A percentile compares a stretch with the other conserved stretches of the same genome.
Conservation (phyloP, 2,113 vertebrate genomes). For the Pleuronectes platessa region DNA sequence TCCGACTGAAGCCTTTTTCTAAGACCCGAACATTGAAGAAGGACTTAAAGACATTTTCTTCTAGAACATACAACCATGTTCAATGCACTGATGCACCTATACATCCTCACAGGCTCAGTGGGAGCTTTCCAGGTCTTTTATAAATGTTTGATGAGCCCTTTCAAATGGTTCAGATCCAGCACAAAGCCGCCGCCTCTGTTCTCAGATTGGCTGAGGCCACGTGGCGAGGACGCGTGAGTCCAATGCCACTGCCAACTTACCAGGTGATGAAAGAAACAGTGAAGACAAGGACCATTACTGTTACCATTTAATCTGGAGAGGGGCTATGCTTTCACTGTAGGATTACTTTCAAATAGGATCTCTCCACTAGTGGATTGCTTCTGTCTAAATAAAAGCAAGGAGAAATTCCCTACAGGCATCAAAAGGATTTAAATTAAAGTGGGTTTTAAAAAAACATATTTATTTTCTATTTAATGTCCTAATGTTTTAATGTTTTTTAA, state of each 20-base stretch:
- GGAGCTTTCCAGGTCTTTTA: slow-evolving; percentile 67
- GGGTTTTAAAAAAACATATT: not conserved
- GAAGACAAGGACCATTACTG: slow-evolving; percentile 45
- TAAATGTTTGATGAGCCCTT: slow-evolving; percentile 74
- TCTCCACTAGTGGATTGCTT: slow-evolving; percentile 31
- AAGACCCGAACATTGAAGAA: slow-evolving; percentile 45
- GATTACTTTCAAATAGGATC: slow-evolving; percentile 50
- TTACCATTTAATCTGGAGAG: slow-evolving; percentile 56
- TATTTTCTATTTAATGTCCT: not conserved
- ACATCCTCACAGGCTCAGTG: slow-evolving; percentile 57
- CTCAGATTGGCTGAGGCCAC: slow-evolving; percentile 49
- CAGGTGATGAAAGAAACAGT: slow-evolving; percentile 57
- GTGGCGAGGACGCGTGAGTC: slow-evolving; percentile 41
- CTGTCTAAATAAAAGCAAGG: slow-evolving; percentile 9
- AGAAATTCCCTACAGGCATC: not conserved
- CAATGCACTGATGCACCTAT: slow-evolving; percentile 38
- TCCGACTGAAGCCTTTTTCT: slow-evolving; percentile 7
- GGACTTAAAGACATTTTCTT: slow-evolving; percentile 23
- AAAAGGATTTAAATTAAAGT: not conserved
- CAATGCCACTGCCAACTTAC: slow-evolving; percentile 37
- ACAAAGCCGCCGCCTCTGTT: slow-evolving; percentile 63
- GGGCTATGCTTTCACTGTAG: slow-evolving; percentile 36
- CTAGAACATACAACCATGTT: slow-evolving; percentile 3
- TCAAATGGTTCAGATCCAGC: slow-evolving; percentile 58
- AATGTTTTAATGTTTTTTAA: not conserved